phyloP scores from a whole-genome alignment of 1,140 invertebrate species.

The Ceratitis capitata region DNA sequence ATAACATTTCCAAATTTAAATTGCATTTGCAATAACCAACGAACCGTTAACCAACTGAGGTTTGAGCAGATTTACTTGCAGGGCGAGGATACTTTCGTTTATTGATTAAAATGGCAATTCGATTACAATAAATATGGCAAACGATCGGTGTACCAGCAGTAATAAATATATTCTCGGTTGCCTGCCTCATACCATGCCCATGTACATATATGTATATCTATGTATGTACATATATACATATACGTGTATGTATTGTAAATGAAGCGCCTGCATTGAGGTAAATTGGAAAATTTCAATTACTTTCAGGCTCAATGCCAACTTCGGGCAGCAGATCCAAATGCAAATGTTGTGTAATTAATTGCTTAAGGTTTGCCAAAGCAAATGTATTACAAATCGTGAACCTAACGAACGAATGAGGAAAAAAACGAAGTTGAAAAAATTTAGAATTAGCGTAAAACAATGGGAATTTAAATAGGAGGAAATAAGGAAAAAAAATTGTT shows the following conservation, averaged over 20 bases:
- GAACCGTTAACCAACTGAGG: neutral
- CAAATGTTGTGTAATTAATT: constrained; percentile 34
- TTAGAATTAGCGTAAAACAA: neutral
- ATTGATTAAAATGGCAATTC: constrained; percentile 30
- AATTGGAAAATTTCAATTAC: constrained; percentile 33
- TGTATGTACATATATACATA: neutral
- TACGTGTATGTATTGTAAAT: neutral
- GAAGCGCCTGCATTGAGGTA: neutral
- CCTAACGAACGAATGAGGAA: neutral
- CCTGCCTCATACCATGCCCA: neutral
- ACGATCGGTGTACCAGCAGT: neutral
- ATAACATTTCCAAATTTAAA: neutral
- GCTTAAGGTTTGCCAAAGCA: constrained; percentile 14
- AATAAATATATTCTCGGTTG: neutral
- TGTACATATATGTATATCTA: neutral
- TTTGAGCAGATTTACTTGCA: neutral
- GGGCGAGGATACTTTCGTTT: neutral
- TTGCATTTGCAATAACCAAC: neutral
- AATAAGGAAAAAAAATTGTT: neutral
- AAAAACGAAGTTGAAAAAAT: neutral
- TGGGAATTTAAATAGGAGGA: neutral
- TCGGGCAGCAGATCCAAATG: neutral
- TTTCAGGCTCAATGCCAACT: constrained; percentile 33
- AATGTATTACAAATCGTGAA: constrained; percentile 3
- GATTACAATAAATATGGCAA: constrained; percentile 8